Base-by-base conservation (phyloP, 1,140 invertebrate species). In the Apis florea region DNA sequence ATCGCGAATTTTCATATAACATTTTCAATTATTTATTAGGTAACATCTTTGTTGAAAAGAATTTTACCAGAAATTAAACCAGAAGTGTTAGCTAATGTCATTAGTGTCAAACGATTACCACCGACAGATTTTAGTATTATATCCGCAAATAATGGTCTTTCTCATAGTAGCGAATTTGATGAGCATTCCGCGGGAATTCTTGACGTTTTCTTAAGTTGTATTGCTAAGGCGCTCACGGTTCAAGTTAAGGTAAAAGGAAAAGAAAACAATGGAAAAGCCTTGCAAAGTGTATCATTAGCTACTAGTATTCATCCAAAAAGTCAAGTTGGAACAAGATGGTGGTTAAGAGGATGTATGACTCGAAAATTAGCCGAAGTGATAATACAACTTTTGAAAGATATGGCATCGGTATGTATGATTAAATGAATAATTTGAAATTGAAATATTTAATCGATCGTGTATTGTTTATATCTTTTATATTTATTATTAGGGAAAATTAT, bases 361-460 rank as follows among this genome's bases (percentile, higher is more conserved):
- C 95, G 96, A 79, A 97, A 97, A 91, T 95, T 98, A 68, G 97
- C 98, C 9, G 96, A 98, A 92, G 96, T 97, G 67, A 98, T 99
- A 51, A 97, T 98, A 49, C 95, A 96, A 71, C 95, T 99, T 5
- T 95, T 99, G 0, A 96, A 97, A 82, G 98, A 99, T 91, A 98
- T 99, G 97, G 96, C 97, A 24, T 95, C 97, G 87, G 98, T 98
- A 94, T 95, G 95, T 93, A 63, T 63, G 4, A 40, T 40, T 40
- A 40, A 40, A 40, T 40, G 6, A 40, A 6, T 40, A 40, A 40
- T 40, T 40, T 40, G 31, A 40, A 5, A 40, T 40, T 40, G 31
- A 76, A 1, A 49, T 63, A 0, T 56, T 53, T n/a, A 40, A 61
- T 1, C 21, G 26, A 59, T 49, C 31, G 8, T 1, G 31, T 12